Percentiles rank a stretch among this genome's conserved stretches.
These are phyloP conservation scores for Mobula hypostoma DNA, from an alignment of 2,113 vertebrate species.

Conservation along the genomic window DNA sequence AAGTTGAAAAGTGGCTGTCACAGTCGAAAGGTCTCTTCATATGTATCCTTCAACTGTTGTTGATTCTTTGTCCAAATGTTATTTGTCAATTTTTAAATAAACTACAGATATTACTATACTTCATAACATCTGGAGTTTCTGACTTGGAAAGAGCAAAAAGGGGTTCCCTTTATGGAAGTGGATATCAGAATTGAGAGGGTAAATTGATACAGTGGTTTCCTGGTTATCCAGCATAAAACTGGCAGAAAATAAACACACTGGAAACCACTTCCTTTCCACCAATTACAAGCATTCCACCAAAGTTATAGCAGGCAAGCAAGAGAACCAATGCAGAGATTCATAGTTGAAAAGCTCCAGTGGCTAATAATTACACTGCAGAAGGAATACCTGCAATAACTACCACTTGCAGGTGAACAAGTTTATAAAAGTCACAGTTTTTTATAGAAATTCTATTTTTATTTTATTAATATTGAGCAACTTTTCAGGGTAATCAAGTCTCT, in stretches of 20 bases:
- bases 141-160: background rate
- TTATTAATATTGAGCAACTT: background rate
- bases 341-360: background rate
- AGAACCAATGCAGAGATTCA: background rate
- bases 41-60: background rate
- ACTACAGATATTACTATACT: background rate
- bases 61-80: background rate
- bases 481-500: background rate
- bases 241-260: background rate
- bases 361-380: background rate
- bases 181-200: background rate
- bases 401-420: background rate
- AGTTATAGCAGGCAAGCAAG: background rate
- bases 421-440: background rate
- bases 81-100: background rate
- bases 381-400: background rate
- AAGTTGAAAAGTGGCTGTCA: background rate
- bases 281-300: background rate
- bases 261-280: background rate
- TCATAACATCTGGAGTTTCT: no score
- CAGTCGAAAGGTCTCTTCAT: background rate
- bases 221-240: background rate
- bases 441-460: background rate
- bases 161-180: background rate
- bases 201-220: background rate